Evolutionary conservation across 2,888 invertebrate species (phyloP).

Genomic region (Drosophila putrida): DNA sequence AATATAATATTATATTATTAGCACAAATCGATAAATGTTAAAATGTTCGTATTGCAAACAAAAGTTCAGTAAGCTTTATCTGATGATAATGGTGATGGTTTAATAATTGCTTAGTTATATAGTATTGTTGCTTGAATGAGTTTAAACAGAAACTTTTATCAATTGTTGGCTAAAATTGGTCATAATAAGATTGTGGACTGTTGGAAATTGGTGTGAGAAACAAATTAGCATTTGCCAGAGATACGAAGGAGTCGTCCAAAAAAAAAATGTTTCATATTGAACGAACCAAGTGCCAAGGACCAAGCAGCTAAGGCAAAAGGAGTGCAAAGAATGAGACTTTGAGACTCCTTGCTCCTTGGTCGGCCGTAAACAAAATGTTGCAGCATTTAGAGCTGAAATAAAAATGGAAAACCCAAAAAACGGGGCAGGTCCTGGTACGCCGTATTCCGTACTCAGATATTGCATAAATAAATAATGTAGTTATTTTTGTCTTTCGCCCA

Average conservation of each 20-base stretch:
- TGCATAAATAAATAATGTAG: constrained; percentile 76
- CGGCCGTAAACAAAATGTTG: constrained; percentile 65
- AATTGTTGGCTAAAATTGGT: constrained; percentile 17
- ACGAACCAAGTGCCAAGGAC: constrained; percentile 11
- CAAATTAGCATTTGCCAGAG: constrained; percentile 56
- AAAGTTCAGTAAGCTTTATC: background rate
- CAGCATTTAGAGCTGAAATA: constrained; percentile 64
- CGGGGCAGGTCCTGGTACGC: constrained; percentile 6
- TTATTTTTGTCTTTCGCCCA: constrained; percentile 72
- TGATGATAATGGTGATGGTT: background rate
- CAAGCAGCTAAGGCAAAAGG: background rate
- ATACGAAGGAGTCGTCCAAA: constrained; percentile 17
- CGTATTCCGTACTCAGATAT: constrained; percentile 59
- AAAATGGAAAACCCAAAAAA: constrained; percentile 40
- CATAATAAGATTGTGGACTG: constrained; percentile 16
- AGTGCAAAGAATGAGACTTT: constrained; percentile 6
- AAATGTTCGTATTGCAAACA: background rate
- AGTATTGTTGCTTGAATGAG: background rate
- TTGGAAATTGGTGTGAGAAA: constrained; percentile 29
- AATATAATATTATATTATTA: background rate
- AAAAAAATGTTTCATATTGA: constrained; percentile 14
- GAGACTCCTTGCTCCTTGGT: constrained; percentile 46
- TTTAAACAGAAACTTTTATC: background rate
- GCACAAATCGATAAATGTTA: background rate
- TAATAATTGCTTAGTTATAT: background rate